Conservation (phyloP, 2,888 invertebrate genomes). For the Melinopterus prodromus region DNA sequence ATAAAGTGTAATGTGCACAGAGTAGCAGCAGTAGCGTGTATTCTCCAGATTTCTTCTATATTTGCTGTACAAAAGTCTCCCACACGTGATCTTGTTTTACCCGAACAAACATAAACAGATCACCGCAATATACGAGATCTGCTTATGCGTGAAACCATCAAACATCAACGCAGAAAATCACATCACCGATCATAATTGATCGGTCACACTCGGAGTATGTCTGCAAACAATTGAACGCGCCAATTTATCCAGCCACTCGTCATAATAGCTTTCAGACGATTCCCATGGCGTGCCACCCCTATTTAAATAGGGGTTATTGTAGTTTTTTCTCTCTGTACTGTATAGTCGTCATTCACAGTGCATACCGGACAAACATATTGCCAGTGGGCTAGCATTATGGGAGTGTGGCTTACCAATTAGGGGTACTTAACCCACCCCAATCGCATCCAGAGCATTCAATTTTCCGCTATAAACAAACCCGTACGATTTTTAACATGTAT, state of each 20-base stretch:
- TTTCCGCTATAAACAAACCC: constrained; percentile 6
- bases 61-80: too few species aligned
- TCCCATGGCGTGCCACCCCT: constrained; percentile 45
- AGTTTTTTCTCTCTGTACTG: constrained; percentile 46
- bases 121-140: background rate
- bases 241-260: constrained; percentile 30
- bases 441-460: constrained; percentile 8
- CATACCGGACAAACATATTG: constrained; percentile 52
- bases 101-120: background rate
- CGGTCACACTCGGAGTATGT: constrained; percentile 41
- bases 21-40: too few species aligned
- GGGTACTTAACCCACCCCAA: constrained; percentile 47
- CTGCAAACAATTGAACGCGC: constrained; percentile 40
- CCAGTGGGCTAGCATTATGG: constrained; percentile 47
- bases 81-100: background rate
- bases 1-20: too few species aligned
- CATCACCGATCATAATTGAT: constrained; percentile 33
- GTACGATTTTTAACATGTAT: background rate
- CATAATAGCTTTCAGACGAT: constrained; percentile 43
- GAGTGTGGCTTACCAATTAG: constrained; percentile 60
- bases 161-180: background rate
- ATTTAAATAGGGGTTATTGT: constrained; percentile 57
- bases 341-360: constrained; percentile 7
- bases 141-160: constrained; percentile 31
- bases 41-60: too few species aligned